phyloP scores from a whole-genome alignment of 2,113 vertebrate genomes.

The Rhabdornis inornatus region DNA sequence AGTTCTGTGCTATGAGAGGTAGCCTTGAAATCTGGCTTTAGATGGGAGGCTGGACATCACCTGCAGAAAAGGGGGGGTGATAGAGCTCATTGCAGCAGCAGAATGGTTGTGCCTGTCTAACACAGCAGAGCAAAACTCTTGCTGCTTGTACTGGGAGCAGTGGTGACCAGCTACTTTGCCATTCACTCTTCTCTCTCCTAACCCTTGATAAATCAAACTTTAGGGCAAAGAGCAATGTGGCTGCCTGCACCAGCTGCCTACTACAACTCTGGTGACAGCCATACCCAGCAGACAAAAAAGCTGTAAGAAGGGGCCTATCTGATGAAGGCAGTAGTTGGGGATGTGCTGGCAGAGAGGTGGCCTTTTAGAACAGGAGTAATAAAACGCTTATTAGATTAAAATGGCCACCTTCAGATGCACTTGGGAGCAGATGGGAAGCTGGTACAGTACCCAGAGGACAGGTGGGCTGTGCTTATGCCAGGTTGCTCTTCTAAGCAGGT shows the following conservation, averaged over 20 bases:
- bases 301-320: background rate
- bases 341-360: background rate
- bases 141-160: background rate
- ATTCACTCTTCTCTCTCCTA: background rate
- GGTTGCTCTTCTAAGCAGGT: conserved; percentile 14
- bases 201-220: background rate
- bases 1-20: background rate
- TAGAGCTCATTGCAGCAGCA: background rate
- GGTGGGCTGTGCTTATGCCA: conserved; percentile 30
- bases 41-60: background rate
- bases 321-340: background rate
- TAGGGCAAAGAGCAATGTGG: background rate
- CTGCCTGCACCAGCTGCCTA: background rate
- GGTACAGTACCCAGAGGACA: conserved; percentile 41
- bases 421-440: conserved; percentile 58
- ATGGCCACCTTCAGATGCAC: conserved; percentile 46
- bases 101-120: background rate
- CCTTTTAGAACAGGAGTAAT: background rate
- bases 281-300: background rate
- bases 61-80: background rate
- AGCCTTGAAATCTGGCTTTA: background rate
- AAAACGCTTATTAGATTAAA: background rate
- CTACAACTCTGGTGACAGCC: background rate
- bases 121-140: background rate
- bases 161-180: background rate